Evolutionary conservation across 1,140 invertebrate genomes (phyloP).

Genomic region (Heliconius melpomene): DNA sequence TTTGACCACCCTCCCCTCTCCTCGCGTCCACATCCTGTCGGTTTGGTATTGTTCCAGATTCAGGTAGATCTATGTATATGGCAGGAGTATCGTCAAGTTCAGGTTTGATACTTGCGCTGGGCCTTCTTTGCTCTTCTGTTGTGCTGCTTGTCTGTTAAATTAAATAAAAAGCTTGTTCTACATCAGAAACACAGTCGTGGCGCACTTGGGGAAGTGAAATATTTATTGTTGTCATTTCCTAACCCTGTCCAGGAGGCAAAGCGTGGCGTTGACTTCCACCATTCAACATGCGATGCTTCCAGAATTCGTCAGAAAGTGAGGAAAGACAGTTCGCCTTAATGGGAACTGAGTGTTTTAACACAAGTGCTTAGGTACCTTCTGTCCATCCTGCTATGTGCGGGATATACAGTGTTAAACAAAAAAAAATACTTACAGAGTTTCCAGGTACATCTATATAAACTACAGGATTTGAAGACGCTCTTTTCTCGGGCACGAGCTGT

Average conservation of each 20-base stretch:
- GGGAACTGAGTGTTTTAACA: too few species aligned
- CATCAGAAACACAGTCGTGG: too few species aligned
- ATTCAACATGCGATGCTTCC: too few species aligned
- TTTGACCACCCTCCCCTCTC: neutral
- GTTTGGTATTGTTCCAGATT: neutral
- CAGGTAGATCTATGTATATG: slow-evolving; percentile 50
- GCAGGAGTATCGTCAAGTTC: slow-evolving; percentile 35
- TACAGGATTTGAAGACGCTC: slow-evolving; percentile 1
- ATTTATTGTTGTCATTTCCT: neutral
- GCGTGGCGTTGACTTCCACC: too few species aligned
- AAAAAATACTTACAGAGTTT: neutral
- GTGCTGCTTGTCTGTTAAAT: slow-evolving; percentile 1
- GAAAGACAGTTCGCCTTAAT: too few species aligned
- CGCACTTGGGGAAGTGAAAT: too few species aligned
- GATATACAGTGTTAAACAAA: neutral
- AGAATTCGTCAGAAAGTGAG: too few species aligned
- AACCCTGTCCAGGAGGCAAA: neutral
- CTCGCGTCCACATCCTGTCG: neutral
- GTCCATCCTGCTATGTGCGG: neutral
- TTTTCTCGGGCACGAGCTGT: slow-evolving; percentile 25
- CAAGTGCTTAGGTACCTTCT: neutral
- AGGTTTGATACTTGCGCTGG: neutral
- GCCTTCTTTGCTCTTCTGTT: neutral
- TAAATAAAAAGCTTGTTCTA: neutral
- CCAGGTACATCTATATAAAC: slow-evolving; percentile 28